Base-by-base conservation (phyloP, 2,888 invertebrate species). In the Polylopha cassiicola region DNA sequence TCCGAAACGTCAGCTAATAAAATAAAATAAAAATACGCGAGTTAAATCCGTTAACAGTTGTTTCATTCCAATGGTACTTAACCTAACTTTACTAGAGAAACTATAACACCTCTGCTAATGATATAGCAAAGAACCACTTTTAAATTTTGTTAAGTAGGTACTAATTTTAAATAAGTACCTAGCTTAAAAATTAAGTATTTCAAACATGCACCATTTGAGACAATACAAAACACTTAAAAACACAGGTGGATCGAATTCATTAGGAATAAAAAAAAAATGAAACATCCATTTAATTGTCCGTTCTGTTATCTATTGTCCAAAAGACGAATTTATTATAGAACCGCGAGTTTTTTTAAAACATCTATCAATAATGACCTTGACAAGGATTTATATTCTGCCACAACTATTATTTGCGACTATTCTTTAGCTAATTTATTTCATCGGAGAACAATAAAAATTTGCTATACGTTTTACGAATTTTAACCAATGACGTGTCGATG, bases 271-370 rank as follows among this genome's bases (percentile, higher is more conserved):
- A 70, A 71, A 58, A 45, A 47, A 55, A 71, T 76, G 67, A 71
- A 76, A 72, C 71, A 78, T 77, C 76, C 72, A 76, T 75, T 59
- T 72, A 70, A 73, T 72, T 70, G 65, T 46, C 46, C 48, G 58
- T 58, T 58, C 52, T 48, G 58, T 60, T 55, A 51, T 33, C 68
- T 60, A 72, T 77, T 75, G 78, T 77, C 64, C 64, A 47, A 51
- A 49, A 37, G 39, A 59, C n/a, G 46, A 61, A 76, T 78, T 78
- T 78, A 80, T 70, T 33, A 56, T 55, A 54, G 51, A 13, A 50
- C 45, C 37, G 46, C 53, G 48, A 44, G 53, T 48, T 43, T 37
- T 50, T 49, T 47, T 51, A 44, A 37, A 51, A 50, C 52, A 51
- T 54, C 58, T 53, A 46, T 47, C 52, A 50, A 39, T 29, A 29